Percentiles rank a stretch among this genome's conserved stretches.
phyloP scores from a whole-genome alignment of 2,888 invertebrate species.

The Saturnia japonica region DNA sequence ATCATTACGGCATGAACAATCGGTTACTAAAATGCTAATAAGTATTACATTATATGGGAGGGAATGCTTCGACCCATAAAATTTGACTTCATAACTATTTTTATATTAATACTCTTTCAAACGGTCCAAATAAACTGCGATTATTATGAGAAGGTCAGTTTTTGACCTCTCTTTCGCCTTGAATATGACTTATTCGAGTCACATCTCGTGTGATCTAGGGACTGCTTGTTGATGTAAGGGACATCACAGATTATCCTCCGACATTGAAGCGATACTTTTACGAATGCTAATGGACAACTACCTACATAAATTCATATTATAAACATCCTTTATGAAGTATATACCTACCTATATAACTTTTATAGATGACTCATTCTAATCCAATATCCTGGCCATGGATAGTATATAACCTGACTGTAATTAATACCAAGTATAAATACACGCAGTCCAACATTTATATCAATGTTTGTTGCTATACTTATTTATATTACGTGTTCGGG shows the following conservation, averaged over 20 bases:
- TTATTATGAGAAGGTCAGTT: slow-evolving; percentile 40
- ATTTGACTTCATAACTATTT: not conserved
- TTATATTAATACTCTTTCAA: not conserved
- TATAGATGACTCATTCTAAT: not conserved
- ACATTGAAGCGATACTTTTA: slow-evolving; percentile 57
- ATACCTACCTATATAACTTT: not conserved
- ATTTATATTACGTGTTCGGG: not conserved
- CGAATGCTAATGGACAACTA: slow-evolving; percentile 54
- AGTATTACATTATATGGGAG: slow-evolving; percentile 21
- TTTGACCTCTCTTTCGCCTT: slow-evolving; percentile 42
- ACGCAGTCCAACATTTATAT: not conserved
- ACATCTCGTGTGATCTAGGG: slow-evolving; percentile 43
- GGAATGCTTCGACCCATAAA: slow-evolving; percentile 1
- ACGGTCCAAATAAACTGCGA: slow-evolving; percentile 5
- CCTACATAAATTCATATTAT: slow-evolving; percentile 42
- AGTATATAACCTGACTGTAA: not conserved
- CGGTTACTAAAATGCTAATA: slow-evolving; percentile 35
- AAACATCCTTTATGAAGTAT: slow-evolving; percentile 18
- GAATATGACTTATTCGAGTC: slow-evolving; percentile 49
- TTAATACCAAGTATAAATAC: not conserved
- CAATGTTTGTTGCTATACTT: not conserved
- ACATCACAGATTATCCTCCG: slow-evolving; percentile 59
- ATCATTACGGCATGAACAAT: slow-evolving; percentile 53
- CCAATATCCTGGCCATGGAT: not conserved
- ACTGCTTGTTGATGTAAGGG: slow-evolving; percentile 45